Evolutionary conservation across 2,888 invertebrate genomes (phyloP).

Genomic region (Camponotus fellah): DNA sequence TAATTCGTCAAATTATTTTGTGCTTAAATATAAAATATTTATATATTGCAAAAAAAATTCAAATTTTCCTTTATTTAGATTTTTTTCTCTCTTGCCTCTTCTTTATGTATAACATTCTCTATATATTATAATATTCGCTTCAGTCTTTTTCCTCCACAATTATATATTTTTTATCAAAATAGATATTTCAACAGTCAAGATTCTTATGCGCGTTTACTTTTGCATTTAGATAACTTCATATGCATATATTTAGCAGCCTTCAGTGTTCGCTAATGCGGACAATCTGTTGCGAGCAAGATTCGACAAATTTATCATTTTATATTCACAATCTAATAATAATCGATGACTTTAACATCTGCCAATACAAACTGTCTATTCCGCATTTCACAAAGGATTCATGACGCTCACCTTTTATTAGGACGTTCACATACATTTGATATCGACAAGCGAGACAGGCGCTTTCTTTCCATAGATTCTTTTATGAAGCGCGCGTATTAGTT

Average conservation of each 20-base stretch:
- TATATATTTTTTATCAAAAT: background rate
- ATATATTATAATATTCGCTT: background rate
- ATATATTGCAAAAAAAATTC: conserved; percentile 10
- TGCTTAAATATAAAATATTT: conserved; percentile 3
- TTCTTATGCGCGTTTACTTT: background rate
- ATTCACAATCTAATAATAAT: conserved; percentile 4
- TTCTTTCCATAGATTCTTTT: background rate
- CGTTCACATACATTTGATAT: conserved; percentile 6
- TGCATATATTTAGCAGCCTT: background rate
- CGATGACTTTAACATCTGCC: conserved; percentile 17
- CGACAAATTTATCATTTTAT: background rate
- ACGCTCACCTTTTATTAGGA: background rate
- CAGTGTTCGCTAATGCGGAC: background rate
- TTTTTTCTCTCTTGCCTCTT: background rate
- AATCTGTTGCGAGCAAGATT: background rate
- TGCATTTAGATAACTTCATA: background rate
- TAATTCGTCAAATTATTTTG: background rate
- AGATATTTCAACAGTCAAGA: background rate
- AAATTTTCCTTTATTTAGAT: background rate
- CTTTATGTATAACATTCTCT: background rate
- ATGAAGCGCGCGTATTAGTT: background rate
- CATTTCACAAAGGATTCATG: background rate
- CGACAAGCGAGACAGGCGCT: conserved; percentile 4
- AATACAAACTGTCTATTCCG: conserved; percentile 2
- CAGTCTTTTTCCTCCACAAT: background rate